A percentile compares a stretch with the other conserved stretches of the same genome.
phyloP scores from a whole-genome alignment of 2,888 invertebrate genomes.

The Philhelius pedissequus region DNA sequence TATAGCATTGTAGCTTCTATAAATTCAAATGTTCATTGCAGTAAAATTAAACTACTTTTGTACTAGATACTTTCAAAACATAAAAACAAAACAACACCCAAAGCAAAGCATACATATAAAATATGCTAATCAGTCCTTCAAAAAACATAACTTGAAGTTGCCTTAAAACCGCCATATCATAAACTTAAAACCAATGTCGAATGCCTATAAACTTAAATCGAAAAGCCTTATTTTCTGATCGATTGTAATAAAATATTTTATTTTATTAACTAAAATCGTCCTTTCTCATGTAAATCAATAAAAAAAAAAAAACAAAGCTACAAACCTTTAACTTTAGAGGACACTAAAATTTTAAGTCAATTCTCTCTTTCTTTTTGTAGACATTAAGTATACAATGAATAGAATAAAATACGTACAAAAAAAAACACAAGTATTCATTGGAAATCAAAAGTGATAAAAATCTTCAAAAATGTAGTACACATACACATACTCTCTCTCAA shows the following conservation, averaged over 20 bases:
- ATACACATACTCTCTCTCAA: neutral
- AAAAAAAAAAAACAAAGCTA: conserved; percentile 16
- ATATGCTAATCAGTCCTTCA: too few relatives aligned
- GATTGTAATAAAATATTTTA: conserved; percentile 15
- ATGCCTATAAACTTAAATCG: neutral
- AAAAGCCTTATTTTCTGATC: neutral
- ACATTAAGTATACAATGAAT: neutral
- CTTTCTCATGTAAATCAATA: conserved; percentile 28
- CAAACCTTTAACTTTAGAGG: neutral
- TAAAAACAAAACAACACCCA: too few relatives aligned
- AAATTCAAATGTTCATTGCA: too few relatives aligned
- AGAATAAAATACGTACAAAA: neutral
- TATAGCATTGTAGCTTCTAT: too few relatives aligned
- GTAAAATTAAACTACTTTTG: too few relatives aligned
- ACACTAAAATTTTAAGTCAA: conserved; percentile 19
- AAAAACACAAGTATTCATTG: conserved; percentile 2
- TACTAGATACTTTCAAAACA: too few relatives aligned
- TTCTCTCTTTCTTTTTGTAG: neutral
- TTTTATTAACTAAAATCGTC: conserved; percentile 29
- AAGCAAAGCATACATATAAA: too few relatives aligned
- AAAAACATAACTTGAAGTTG: too few relatives aligned
- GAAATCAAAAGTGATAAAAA: conserved; percentile 37
- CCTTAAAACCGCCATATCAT: neutral
- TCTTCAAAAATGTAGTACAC: conserved; percentile 14
- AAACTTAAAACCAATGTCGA: neutral